Conservation (phyloP, 2,113 vertebrate genomes). For the Chionomys nivalis region DNA sequence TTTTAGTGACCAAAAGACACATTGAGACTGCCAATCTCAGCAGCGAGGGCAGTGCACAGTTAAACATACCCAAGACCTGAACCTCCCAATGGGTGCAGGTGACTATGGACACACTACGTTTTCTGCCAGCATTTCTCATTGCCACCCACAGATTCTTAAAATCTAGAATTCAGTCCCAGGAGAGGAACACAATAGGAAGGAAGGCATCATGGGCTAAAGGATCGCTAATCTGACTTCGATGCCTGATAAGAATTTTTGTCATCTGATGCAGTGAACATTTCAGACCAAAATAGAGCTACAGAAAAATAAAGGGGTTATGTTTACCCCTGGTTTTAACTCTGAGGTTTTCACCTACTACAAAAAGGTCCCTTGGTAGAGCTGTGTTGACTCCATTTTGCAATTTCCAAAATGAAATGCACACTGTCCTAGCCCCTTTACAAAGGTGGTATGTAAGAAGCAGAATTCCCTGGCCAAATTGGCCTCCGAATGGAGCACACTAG, state of each 20-base stretch:
- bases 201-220: not conserved
- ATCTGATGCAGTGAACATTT: not conserved
- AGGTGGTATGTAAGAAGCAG: no score
- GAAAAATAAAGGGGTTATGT: not conserved
- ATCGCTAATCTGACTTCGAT: not conserved
- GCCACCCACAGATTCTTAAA: not conserved
- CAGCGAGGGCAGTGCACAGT: not conserved
- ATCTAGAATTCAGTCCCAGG: no score
- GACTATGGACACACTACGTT: not conserved
- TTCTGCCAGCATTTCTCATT: not conserved
- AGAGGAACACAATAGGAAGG: not conserved
- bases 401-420: not conserved
- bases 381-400: not conserved
- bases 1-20: not conserved
- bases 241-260: not conserved
- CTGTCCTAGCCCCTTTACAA: not conserved
- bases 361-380: not conserved
- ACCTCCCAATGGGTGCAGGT: not conserved
- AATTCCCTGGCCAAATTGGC: not conserved
- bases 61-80: not conserved
- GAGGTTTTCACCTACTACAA: not conserved
- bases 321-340: not conserved
- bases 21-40: not conserved
- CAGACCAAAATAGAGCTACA: not conserved
- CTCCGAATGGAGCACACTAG: not conserved